Conservation (phyloP, 2,113 vertebrate species). For the Mormyrus iriodes region DNA sequence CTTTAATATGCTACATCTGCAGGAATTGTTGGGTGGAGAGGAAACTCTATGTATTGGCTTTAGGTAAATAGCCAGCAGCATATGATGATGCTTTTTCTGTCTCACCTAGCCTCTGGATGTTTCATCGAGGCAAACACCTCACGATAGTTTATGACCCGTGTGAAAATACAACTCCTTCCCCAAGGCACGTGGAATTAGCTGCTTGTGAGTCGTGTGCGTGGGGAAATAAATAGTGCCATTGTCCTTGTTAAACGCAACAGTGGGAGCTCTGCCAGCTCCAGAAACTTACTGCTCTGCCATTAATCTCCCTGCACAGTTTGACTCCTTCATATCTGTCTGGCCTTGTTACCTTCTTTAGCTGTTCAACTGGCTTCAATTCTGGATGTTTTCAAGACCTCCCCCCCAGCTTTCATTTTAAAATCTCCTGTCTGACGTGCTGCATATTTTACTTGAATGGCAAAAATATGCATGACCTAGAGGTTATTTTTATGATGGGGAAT, state of each 20-base stretch:
- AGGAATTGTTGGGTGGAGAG: background rate
- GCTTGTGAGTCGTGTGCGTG: background rate
- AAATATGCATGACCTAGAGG: background rate
- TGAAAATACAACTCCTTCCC: background rate
- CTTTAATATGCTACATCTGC: background rate
- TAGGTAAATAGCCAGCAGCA: background rate
- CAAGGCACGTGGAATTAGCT: background rate
- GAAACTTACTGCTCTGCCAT: background rate
- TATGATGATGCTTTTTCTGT: background rate
- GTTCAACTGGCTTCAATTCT: background rate
- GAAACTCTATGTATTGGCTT: background rate
- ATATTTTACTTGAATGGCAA: background rate
- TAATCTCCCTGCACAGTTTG: constrained; percentile 11
- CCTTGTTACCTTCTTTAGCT: constrained; percentile 13
- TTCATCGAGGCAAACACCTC: background rate
- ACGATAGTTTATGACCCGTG: background rate
- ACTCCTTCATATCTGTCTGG: constrained; percentile 18
- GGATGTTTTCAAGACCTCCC: background rate
- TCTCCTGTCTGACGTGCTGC: background rate
- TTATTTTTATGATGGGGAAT: background rate
- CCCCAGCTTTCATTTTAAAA: background rate
- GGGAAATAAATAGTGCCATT: constrained; percentile 10
- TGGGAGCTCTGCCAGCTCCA: background rate
- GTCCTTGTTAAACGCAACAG: constrained; percentile 9
- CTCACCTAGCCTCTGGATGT: background rate